These are phyloP conservation scores for Zeugodacus cucurbitae DNA, from an alignment of 1,140 invertebrate genomes.

Conservation along the genomic window DNA sequence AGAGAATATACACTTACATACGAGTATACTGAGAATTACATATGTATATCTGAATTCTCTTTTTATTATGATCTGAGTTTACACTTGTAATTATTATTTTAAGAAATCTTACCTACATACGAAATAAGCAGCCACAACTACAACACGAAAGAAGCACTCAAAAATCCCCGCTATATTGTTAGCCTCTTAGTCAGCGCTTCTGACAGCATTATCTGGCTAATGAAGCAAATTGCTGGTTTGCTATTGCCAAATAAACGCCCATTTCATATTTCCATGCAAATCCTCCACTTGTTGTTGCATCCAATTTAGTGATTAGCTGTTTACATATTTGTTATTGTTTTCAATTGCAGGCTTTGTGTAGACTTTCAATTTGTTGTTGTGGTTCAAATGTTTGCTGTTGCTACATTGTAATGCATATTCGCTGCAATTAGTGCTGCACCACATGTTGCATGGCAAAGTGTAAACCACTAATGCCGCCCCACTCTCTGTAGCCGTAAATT, in stretches of 20 bases:
- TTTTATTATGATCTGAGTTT: no score
- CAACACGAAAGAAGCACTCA: no score
- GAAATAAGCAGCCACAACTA: no score
- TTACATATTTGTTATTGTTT: neutral
- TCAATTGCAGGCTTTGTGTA: neutral
- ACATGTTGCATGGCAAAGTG: neutral
- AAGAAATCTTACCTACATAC: no score
- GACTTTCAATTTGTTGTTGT: neutral
- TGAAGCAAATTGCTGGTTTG: neutral
- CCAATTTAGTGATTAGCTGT: neutral
- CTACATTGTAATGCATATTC: neutral
- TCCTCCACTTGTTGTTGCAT: neutral
- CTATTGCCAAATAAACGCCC: neutral
- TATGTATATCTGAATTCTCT: no score
- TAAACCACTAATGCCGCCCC: neutral
- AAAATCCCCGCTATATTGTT: no score
- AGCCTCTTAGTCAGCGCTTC: no score
- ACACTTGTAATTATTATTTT: no score
- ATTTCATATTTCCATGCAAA: no score
- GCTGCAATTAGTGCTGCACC: neutral
- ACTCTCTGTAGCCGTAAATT: no score
- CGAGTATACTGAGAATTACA: no score
- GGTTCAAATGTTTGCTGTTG: neutral
- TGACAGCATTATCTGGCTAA: neutral
- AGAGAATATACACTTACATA: no score